These are phyloP conservation scores for Limenitis camilla DNA, from an alignment of 2,888 invertebrate species.

Conservation along the genomic window DNA sequence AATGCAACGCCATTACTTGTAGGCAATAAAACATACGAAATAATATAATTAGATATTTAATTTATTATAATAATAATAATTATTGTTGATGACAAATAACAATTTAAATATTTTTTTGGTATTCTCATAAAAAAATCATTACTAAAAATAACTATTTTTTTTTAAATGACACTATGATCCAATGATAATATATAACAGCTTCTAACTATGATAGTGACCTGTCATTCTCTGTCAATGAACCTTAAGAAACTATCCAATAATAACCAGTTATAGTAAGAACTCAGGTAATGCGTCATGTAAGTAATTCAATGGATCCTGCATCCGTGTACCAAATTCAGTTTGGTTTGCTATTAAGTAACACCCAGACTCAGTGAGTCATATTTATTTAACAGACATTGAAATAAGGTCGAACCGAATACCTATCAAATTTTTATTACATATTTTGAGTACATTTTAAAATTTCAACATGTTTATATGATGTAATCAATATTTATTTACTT, in stretches of 20 bases:
- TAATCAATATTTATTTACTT: too few relatives aligned
- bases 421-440: not conserved
- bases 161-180: too few relatives aligned
- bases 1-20: too few relatives aligned
- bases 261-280: not conserved
- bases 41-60: too few relatives aligned
- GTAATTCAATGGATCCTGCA: conserved; percentile 3
- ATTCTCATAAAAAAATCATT: too few relatives aligned
- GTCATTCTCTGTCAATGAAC: not conserved
- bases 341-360: conserved; percentile 9
- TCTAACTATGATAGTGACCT: too few relatives aligned
- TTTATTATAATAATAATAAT: too few relatives aligned
- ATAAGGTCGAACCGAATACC: conserved; percentile 5
- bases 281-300: not conserved
- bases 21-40: too few relatives aligned
- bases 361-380: conserved; percentile 9
- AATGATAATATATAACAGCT: too few relatives aligned
- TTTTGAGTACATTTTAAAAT: not conserved
- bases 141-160: too few relatives aligned
- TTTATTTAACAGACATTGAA: conserved; percentile 9
- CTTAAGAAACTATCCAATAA: not conserved
- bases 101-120: too few relatives aligned
- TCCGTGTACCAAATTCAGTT: conserved; percentile 15
- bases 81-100: too few relatives aligned
- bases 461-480: not conserved